These are phyloP conservation scores for Anser cygnoides DNA, from an alignment of 2,113 vertebrate species.

Conservation along the genomic window DNA sequence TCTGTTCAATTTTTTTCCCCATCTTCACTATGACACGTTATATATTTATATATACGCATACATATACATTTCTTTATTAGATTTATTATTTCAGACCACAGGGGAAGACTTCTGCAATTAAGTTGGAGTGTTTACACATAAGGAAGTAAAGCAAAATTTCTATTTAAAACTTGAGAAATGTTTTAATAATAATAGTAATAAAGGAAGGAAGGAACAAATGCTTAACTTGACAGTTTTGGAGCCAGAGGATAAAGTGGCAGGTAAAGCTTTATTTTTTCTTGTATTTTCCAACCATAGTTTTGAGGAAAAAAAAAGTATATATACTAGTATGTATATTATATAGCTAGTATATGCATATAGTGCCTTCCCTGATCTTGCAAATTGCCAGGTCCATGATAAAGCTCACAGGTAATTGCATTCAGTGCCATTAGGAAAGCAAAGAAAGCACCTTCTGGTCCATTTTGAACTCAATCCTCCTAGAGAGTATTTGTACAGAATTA, in stretches of 20 bases:
- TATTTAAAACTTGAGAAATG: not conserved
- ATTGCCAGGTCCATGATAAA: not conserved
- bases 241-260: not conserved
- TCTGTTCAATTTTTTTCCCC: not conserved
- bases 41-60: no score
- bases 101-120: not conserved
- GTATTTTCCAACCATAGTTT: no score
- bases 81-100: not conserved
- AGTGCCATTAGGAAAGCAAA: not conserved
- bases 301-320: no score
- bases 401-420: not conserved
- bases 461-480: not conserved
- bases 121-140: not conserved
- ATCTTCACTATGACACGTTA: not conserved
- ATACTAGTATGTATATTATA: not conserved
- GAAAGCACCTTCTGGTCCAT: not conserved
- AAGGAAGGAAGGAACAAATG: fast-evolving
- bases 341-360: not conserved
- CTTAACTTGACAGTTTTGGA: not conserved
- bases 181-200: not conserved
- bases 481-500: not conserved
- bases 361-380: not conserved
- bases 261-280: not conserved
- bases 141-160: not conserved
- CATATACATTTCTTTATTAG: not conserved